A percentile compares a stretch with the other conserved stretches of the same genome.
Evolutionary conservation across 2,113 vertebrate genomes (phyloP).

Genomic region (Geococcyx californianus): DNA sequence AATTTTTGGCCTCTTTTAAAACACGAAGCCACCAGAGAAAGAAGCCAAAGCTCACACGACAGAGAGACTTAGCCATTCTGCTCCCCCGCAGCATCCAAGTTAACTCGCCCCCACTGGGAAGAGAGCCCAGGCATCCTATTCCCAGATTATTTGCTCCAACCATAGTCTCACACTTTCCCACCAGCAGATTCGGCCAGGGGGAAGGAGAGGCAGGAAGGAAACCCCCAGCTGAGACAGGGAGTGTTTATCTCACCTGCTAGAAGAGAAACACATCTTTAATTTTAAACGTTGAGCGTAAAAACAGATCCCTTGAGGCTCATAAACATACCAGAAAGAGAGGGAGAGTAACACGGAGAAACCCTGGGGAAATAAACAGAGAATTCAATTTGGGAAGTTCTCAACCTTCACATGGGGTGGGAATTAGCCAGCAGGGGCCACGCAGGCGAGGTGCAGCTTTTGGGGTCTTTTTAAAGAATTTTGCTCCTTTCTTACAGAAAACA

Average conservation of each 20-base stretch:
- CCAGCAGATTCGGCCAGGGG: fast-evolving
- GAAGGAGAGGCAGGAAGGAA: constrained; percentile 26
- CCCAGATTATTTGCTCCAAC: not conserved
- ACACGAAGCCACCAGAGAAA: not conserved
- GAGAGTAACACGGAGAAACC: not conserved
- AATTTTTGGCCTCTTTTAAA: not conserved
- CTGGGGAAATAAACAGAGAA: constrained; percentile 35
- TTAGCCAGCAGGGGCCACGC: fast-evolving
- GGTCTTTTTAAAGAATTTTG: not conserved
- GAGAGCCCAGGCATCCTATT: not conserved
- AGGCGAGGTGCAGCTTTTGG: not conserved
- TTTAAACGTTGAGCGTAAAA: constrained; percentile 37
- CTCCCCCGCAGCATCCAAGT: fast-evolving
- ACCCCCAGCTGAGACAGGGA: not conserved
- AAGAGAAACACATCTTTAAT: constrained; percentile 57
- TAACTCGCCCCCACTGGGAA: not conserved
- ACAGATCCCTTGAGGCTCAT: constrained; percentile 45
- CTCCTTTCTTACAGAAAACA: not conserved
- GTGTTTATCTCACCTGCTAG: constrained; percentile 56
- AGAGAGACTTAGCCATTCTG: not conserved
- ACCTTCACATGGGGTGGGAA: not conserved
- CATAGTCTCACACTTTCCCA: not conserved
- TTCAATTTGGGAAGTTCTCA: constrained; percentile 37
- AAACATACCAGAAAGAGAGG: constrained; percentile 48
- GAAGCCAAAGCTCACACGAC: not conserved